These are phyloP conservation scores for Operophtera brumata DNA, from an alignment of 2,888 invertebrate species.

Conservation along the genomic window DNA sequence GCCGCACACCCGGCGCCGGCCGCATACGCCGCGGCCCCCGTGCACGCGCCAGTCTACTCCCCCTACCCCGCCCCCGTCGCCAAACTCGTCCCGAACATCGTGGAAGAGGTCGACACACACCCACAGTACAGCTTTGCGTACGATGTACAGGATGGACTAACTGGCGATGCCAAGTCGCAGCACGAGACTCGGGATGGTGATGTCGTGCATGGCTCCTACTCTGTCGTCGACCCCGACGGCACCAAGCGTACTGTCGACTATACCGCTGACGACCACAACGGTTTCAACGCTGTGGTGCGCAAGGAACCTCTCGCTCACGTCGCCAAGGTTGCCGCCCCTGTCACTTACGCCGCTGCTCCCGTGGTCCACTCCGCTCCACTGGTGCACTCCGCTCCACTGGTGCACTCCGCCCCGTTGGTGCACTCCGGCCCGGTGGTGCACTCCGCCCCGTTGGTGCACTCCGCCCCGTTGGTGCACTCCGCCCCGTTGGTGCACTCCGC, in stretches of 20 bases:
- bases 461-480: slow-evolving; percentile 35
- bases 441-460: slow-evolving; percentile 37
- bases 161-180: slow-evolving; percentile 71
- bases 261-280: slow-evolving; percentile 70
- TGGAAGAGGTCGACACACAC: slow-evolving; percentile 54
- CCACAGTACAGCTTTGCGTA: slow-evolving; percentile 77
- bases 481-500: slow-evolving; percentile 32
- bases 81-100: slow-evolving; percentile 44
- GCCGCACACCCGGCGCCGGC: slow-evolving; percentile 43
- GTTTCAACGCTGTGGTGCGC: slow-evolving; percentile 76
- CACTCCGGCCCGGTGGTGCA: slow-evolving; percentile 23
- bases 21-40: slow-evolving; percentile 41
- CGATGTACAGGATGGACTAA: slow-evolving; percentile 74
- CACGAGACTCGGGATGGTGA: slow-evolving; percentile 78
- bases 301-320: slow-evolving; percentile 61
- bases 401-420: slow-evolving; percentile 13
- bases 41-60: slow-evolving; percentile 34
- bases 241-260: slow-evolving; percentile 76
- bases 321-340: slow-evolving; percentile 43
- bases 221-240: slow-evolving; percentile 76
- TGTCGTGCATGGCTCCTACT: slow-evolving; percentile 75
- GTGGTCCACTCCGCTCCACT: slow-evolving; percentile 45
- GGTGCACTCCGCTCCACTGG: slow-evolving; percentile 37
- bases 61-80: slow-evolving; percentile 42
- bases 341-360: slow-evolving; percentile 47